A percentile compares a stretch with the other conserved stretches of the same genome.
Conservation (phyloP, 2,888 invertebrate genomes). For the Pachydiplax longipennis region DNA sequence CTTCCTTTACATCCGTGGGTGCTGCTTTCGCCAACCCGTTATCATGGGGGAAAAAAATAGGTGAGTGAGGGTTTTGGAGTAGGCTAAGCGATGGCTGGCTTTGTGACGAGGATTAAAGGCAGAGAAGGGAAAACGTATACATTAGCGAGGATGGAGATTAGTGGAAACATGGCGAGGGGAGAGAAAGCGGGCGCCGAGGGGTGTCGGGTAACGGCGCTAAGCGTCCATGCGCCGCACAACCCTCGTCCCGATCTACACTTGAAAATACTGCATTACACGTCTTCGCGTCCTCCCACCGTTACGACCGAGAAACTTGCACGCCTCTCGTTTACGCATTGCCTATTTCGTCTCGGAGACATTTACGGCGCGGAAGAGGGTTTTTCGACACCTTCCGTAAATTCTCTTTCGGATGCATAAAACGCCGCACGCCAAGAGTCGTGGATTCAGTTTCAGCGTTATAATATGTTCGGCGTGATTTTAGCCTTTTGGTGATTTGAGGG, state of each 20-base stretch:
- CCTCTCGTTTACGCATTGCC: background rate
- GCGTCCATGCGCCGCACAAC: background rate
- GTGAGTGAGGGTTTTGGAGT: background rate
- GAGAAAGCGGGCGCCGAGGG: background rate
- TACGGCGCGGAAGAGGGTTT: background rate
- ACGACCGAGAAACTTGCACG: background rate
- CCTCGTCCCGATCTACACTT: background rate
- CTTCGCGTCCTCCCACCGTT: background rate
- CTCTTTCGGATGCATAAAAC: background rate
- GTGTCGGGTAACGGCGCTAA: background rate
- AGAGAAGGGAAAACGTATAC: background rate
- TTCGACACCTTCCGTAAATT: background rate
- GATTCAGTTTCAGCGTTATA: no score
- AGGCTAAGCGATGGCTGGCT: background rate
- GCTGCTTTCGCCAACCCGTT: background rate
- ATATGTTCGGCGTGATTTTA: no score
- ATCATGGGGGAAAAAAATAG: background rate
- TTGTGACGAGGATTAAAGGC: background rate
- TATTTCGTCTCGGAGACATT: background rate
- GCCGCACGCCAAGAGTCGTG: background rate
- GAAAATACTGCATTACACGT: background rate
- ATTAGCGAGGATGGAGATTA: background rate
- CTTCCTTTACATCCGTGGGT: background rate
- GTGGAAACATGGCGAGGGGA: background rate
- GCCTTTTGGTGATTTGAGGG: no score